Conservation (phyloP, 1,140 invertebrate genomes). For the Solen grandis region DNA sequence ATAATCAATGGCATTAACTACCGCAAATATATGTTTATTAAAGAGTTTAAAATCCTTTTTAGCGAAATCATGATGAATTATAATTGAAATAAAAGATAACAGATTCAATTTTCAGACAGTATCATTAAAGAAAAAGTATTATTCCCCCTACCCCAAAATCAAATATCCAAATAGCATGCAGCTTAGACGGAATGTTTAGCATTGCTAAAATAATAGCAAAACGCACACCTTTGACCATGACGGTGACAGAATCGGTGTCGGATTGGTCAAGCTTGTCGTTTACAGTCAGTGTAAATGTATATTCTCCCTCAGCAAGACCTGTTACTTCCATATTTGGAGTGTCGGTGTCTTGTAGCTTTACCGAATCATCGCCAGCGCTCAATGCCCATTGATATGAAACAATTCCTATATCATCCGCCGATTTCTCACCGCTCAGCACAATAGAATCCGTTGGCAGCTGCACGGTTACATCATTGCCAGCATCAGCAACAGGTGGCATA, state of each 20-base stretch:
- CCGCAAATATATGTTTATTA: no score
- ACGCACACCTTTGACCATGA: constrained; percentile 42
- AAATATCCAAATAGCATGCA: no score
- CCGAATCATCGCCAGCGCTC: not conserved
- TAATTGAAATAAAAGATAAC: no score
- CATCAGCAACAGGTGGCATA: constrained; percentile 18
- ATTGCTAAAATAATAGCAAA: no score
- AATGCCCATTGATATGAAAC: constrained; percentile 15
- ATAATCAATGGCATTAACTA: no score
- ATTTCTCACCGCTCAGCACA: constrained; percentile 17
- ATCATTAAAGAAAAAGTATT: no score
- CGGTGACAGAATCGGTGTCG: constrained; percentile 17
- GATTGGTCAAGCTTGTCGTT: constrained; percentile 8
- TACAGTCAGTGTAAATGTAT: constrained; percentile 26
- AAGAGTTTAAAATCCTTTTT: no score
- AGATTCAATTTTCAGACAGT: no score
- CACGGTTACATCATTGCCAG: constrained; percentile 17
- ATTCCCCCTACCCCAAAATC: no score
- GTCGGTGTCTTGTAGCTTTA: not conserved
- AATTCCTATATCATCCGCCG: constrained; percentile 22
- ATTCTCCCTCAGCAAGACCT: not conserved
- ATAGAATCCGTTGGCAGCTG: constrained; percentile 28
- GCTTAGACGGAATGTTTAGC: no score
- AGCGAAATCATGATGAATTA: no score
- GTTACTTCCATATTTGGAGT: not conserved